Base-by-base conservation (phyloP, 2,113 vertebrate species). In the Chrysemys picta region DNA sequence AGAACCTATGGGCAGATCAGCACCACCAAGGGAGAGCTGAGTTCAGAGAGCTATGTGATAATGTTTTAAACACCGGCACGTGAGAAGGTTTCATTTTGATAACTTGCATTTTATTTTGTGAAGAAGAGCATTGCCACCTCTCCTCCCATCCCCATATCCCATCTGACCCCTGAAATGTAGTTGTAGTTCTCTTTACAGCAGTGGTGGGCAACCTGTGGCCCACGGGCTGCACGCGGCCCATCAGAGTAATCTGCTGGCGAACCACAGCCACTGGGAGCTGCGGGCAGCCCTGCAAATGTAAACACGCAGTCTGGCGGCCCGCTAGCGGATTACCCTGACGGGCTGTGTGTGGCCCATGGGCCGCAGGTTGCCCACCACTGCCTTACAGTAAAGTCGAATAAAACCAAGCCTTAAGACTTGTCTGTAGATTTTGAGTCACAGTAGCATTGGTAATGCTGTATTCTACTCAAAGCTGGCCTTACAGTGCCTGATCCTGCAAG, bases 21-120 rank as follows among this genome's bases (percentile, higher is more conserved):
- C 38, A 6, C 80, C 57, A 78, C 22, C 16, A 78, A 85, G 53
- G 7, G 12, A n/a, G 49, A 22, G 3, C 79, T 94, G 84, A 62
- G 76, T 72, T 84, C 89, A 72, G 9, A 38, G 53, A 91, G 53
- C 31, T 69, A 13, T 47, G 5, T 80, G 47, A 49, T 69, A 82
- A 17, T 80, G 7, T 82, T 82, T 86, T 27, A 87, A 82, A 5
- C 80, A 84, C 42, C 6, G 84, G 54, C 85, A 31, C 56, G 80
- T 22, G 3, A 1, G 45, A 56, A 29, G 80, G 85, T 92, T 22
- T 87, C 90, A 8, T n/a, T 92, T 12, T 90, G 12, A 35, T 89
- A 56, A 75, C 75, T 93, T 7, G 24, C 10, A 24, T 82, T 96
- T 97, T 95, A 84, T 87, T 96, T 95, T 81, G 93, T 35, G 16